Percentiles rank a stretch among this genome's conserved stretches.
phyloP scores from a whole-genome alignment of 2,113 vertebrate genomes.

The Mobula hypostoma region DNA sequence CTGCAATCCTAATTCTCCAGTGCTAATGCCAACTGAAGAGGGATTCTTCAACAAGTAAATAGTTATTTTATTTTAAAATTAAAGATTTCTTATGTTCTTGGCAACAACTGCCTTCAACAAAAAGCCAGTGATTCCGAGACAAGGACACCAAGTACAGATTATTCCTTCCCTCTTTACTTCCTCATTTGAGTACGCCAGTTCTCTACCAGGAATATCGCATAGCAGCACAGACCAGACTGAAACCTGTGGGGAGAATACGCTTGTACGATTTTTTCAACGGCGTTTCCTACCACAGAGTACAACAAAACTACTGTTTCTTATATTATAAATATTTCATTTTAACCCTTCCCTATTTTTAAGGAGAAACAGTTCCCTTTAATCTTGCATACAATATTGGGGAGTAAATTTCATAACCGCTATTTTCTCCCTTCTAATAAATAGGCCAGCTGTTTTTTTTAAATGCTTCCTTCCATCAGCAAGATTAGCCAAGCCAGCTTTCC shows the following conservation, averaged over 20 bases:
- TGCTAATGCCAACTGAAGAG: background rate
- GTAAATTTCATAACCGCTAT: background rate
- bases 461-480: background rate
- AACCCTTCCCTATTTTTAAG: background rate
- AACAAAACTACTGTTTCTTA: background rate
- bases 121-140: background rate
- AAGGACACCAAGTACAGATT: too few relatives aligned
- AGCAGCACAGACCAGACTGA: background rate
- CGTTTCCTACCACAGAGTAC: background rate
- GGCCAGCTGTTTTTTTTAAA: background rate
- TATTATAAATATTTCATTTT: background rate
- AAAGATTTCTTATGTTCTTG: background rate
- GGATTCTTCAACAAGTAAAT: background rate
- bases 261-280: background rate
- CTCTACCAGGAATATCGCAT: background rate
- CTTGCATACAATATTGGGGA: background rate
- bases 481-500: background rate
- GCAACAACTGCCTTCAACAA: too few relatives aligned
- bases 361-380: background rate
- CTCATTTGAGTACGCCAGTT: background rate
- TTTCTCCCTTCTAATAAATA: constrained; percentile 7
- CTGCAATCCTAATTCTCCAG: background rate
- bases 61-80: background rate
- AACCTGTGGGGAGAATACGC: background rate
- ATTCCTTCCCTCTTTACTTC: background rate